A percentile compares a stretch with the other conserved stretches of the same genome.
These are phyloP conservation scores for Drosophila insularis DNA, from an alignment of 1,140 invertebrate species.

Conservation along the genomic window DNA sequence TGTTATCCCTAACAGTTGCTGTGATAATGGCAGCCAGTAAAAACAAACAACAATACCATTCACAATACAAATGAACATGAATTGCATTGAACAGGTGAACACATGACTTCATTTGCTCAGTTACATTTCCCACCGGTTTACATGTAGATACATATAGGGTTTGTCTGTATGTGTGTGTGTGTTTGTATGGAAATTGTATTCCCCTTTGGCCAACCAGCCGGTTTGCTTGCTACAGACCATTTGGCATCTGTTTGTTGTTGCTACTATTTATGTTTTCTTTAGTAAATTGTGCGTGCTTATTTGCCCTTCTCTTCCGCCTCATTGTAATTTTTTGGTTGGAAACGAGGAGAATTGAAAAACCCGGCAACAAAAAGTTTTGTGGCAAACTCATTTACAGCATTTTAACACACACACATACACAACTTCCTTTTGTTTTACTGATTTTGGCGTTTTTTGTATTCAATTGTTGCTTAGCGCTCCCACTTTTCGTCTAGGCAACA, in stretches of 20 bases:
- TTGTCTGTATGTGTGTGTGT: constrained; percentile 34
- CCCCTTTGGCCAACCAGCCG: not conserved
- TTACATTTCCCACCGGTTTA: constrained; percentile 55
- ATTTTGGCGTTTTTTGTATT: constrained; percentile 13
- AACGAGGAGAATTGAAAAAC: constrained; percentile 31
- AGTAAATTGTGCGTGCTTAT: constrained; percentile 72
- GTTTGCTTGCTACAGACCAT: constrained; percentile 11
- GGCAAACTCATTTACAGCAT: constrained; percentile 57
- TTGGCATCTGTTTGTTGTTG: constrained; percentile 66
- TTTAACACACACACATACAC: not conserved
- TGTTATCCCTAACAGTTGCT: constrained; percentile 65
- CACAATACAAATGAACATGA: constrained; percentile 80
- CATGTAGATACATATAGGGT: constrained; percentile 10
- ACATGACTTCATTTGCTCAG: constrained; percentile 79
- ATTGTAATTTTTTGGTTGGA: not conserved
- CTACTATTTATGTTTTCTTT: constrained; percentile 77
- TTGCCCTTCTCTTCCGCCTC: constrained; percentile 21
- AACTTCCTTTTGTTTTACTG: constrained; percentile 17
- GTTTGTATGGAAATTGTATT: not conserved
- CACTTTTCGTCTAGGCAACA: constrained; percentile 39
- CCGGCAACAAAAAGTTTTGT: constrained; percentile 48
- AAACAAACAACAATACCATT: constrained; percentile 43
- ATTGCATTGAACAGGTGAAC: constrained; percentile 75
- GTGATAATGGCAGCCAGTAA: constrained; percentile 53
- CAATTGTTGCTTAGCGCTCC: constrained; percentile 34